These are phyloP conservation scores for Genyomyrus donnyi DNA, from an alignment of 2,113 vertebrate species.

Conservation along the genomic window DNA sequence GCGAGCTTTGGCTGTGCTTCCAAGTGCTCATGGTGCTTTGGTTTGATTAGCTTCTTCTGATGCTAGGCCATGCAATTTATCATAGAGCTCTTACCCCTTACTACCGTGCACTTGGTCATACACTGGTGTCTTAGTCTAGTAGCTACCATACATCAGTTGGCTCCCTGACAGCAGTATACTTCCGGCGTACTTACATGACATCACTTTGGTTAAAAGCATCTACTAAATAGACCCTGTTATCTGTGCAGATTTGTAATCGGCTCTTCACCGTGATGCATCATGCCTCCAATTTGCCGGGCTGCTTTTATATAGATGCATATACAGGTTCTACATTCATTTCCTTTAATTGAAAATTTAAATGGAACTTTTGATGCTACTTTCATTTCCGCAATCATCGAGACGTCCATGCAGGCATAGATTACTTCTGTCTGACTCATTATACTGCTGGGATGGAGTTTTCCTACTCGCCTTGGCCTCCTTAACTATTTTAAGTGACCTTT, in stretches of 20 bases:
- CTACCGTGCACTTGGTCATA: neutral
- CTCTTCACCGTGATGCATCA: neutral
- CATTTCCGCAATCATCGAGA: neutral
- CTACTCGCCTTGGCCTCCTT: neutral
- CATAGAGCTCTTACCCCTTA: neutral
- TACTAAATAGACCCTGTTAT: neutral
- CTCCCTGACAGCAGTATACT: neutral
- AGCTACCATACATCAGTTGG: neutral
- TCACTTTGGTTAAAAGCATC: neutral
- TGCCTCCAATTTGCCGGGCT: neutral
- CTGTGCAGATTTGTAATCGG: neutral
- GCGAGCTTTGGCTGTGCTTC: neutral
- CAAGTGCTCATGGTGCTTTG: neutral
- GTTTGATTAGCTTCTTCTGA: neutral
- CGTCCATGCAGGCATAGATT: neutral
- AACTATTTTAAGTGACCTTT: neutral
- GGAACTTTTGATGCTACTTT: neutral
- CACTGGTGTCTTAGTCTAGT: neutral
- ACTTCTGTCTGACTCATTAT: neutral
- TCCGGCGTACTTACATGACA: neutral
- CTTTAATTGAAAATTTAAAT: neutral
- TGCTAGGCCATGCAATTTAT: neutral
- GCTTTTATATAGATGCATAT: neutral
- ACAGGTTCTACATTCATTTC: neutral
- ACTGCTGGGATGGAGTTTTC: neutral